Evolutionary conservation across 2,113 vertebrate genomes (phyloP), one percentile per base, ranked within the genome.

Genomic region (Hiodon tergisus): DNA sequence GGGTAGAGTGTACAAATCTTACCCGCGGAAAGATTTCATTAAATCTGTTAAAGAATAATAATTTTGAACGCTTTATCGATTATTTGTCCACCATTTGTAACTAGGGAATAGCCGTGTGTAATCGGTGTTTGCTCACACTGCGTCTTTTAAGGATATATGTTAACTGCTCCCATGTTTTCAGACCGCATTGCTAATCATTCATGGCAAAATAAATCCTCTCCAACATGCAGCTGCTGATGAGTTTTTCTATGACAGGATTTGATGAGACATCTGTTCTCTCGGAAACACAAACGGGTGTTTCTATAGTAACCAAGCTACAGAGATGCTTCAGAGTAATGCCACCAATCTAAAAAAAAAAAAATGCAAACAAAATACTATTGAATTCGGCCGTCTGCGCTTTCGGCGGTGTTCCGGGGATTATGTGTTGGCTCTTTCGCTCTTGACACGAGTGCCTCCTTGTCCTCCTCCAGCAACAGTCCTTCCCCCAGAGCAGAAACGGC

Each of bases 381-480:
- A 55, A 5, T 7, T 31, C 3, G 58, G 58, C 14, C 4, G 53
- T 70, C 13, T 51, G 16, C 16, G 7, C 46, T 57, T 53, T 70
- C 46, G 17, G 5, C 69, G 69, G 57, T 57, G 52, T 50, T 71
- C 31, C 31, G n/a, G 52, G 52, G 68, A 17, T 69, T 69, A 51
- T 16, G n/a, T 69, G 16, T 69, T 68, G 5, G 52, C 17, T 54
- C 16, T 67, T 67, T 67, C 3, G 17, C 7, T 46, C 65, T 47
- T 67, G 4, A 11, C 70, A 13, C 55, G 48, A 59, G 50, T 46
- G 54, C 10, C 8, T 48, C 55, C 53, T 47, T 67, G 6, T 75
- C 77, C 31, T 50, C 50, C 71, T 66, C 13, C 79, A 92, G 91
- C 81, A 67, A 10, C 91, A 91, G 83, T 81, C 79, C 3, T 81